Conservation (phyloP, 2,797 vertebrate genomes). For the Sparidentex hasta region DNA sequence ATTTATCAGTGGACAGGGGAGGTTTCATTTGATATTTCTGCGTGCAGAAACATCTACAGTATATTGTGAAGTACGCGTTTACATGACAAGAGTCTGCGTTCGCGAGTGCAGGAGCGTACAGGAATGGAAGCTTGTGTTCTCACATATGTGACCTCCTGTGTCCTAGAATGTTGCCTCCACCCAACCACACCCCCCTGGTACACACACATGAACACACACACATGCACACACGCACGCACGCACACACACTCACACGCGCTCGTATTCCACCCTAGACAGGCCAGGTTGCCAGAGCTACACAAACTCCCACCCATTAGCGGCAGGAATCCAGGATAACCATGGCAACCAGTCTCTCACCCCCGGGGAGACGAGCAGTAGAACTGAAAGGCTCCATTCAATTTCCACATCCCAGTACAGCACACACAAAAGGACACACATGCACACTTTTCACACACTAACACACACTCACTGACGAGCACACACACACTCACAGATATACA, state of each 20-base stretch:
- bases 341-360: constrained; percentile 95
- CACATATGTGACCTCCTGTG: constrained; percentile 82
- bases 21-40: constrained; percentile 16
- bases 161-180: constrained; percentile 84
- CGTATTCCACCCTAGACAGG: constrained; percentile 88
- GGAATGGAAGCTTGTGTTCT: constrained; percentile 72
- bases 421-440: constrained; percentile 87
- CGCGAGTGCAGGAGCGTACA: constrained; percentile 34
- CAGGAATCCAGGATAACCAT: constrained; percentile 97
- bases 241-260: constrained; percentile 69
- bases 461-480: constrained; percentile 71
- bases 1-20: constrained; percentile 8
- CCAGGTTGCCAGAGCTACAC: constrained; percentile 88
- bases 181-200: constrained; percentile 82
- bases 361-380: constrained; percentile 90
- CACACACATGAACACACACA: constrained; percentile 66
- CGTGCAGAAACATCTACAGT: neutral
- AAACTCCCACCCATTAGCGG: constrained; percentile 93
- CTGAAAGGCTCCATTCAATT: constrained; percentile 93
- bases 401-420: constrained; percentile 88
- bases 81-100: constrained; percentile 34
- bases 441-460: constrained; percentile 83
- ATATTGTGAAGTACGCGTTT: constrained; percentile 15
- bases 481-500: constrained; percentile 40
- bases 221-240: constrained; percentile 57